Base-by-base conservation (phyloP, 2,113 vertebrate species). In the Sphaerodactylus townsendi region DNA sequence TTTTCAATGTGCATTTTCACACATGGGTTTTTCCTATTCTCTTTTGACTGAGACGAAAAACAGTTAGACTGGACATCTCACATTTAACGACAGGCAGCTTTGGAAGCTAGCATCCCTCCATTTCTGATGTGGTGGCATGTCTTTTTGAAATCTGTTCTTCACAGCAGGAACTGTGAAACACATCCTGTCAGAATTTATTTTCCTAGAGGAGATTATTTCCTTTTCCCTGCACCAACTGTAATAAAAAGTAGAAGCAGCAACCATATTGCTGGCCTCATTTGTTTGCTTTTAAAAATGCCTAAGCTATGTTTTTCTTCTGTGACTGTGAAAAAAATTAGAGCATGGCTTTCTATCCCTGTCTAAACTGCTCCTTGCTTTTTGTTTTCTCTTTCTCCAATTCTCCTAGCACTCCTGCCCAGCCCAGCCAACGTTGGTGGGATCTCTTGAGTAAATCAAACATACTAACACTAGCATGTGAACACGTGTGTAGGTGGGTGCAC, bases 211-310 rank as follows among this genome's bases (percentile, higher is more conserved):
- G 39, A 0, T 46, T 84, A 56, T 21, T 56, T 10, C 53, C 25
- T 15, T 1, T 19, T 59, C n/a, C 85, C 83, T 76, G 81, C 86
- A 77, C 81, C 72, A 33, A 35, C 85, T 70, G 70, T n/a, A 25
- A 39, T 78, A 62, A 50, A 28, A 72, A 25, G 0, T 0, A 53
- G 87, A 78, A 53, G 86, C 77, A 23, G 25, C 83, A 79, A 79
- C 48, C 1, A 21, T 35, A 75, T 83, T 77, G 46, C n/a, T 39
- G 0, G 0, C 21, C 0, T 10, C 79, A 76, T 15, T 62, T 69
- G 10, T 81, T 83, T 17, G 53, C 0, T 0, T 35, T 5, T 75
- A 62, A 76, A 75, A 88, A 0, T 28, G 0, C 76, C n/a, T 19
- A 74, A 11, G 10, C 81, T 13, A 64, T 79, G 7, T 17, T 62